Conservation (phyloP, 2,113 vertebrate species). For the Coryphaenoides rupestris region DNA sequence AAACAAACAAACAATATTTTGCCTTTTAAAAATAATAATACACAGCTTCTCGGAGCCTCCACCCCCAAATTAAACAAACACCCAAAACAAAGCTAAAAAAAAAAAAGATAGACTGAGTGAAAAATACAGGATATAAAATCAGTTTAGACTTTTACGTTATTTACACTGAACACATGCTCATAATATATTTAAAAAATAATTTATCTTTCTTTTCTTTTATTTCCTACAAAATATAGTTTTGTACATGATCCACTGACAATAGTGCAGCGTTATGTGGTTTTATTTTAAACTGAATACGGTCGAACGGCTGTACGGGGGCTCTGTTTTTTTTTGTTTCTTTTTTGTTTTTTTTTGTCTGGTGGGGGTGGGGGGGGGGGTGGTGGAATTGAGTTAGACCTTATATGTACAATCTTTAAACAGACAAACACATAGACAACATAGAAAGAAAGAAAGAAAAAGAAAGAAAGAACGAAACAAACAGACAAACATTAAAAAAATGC, state of each 20-base stretch:
- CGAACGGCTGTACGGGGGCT: conserved; percentile 37
- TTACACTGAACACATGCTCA: conserved; percentile 76
- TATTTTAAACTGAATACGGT: conserved; percentile 38
- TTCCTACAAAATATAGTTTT: conserved; percentile 72
- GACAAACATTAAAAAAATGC: too few relatives aligned
- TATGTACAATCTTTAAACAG: conserved; percentile 54
- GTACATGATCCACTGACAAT: conserved; percentile 66
- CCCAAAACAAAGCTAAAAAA: conserved; percentile 39
- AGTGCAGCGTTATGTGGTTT: conserved; percentile 58
- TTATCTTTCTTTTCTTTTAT: conserved; percentile 68
- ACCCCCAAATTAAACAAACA: conserved; percentile 61
- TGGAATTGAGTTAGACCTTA: conserved; percentile 25
- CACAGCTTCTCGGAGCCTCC: conserved; percentile 61
- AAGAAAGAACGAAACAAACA: too few relatives aligned
- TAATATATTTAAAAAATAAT: conserved; percentile 78
- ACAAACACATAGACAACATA: conserved; percentile 41
- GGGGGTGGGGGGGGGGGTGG: background rate
- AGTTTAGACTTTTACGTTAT: conserved; percentile 72
- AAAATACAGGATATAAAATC: conserved; percentile 74
- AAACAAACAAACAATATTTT: conserved; percentile 50
- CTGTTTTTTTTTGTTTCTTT: conserved; percentile 30
- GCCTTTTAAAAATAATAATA: conserved; percentile 43
- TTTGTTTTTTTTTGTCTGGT: conserved; percentile 25
- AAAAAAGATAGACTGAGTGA: conserved; percentile 51
- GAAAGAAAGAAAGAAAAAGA: too few relatives aligned